Base-by-base conservation (phyloP, 1,140 invertebrate genomes). In the Eubasilissa regina region DNA sequence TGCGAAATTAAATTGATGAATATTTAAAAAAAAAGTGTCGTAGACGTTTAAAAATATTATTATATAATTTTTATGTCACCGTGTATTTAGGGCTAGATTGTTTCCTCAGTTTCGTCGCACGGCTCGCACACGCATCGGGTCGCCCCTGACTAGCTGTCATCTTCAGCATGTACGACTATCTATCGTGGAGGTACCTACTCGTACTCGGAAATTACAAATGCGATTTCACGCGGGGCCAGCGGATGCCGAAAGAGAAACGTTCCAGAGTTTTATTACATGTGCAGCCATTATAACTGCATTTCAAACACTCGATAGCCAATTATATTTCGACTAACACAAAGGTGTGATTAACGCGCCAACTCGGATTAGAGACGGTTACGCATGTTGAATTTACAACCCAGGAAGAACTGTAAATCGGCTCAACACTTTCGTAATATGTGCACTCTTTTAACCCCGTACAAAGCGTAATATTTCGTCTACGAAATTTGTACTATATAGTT, bases 211-310 rank as follows among this genome's bases (percentile, higher is more conserved):
- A 70, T 70, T 70, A 70, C 19, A 70, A 70, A 70, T 70, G 45
- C 66, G 17, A 70, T 70, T 70, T 70, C 45, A 70, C 66, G 66
- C 44, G 25, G 66, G 66, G 66, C 66, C 47, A 51, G 8, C 66
- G 45, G 47, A 70, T 70, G 66, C 19, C 66, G 66, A 70, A 70
- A 70, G 15, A 25, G 44, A 70, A 70, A 25, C 15, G 15, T 10
- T 48, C 45, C n/a, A 19, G 25, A 25, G 66, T 21, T 70, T 66
- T 17, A 56, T 56, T 66, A 19, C 35, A 48, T 48, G 66, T 70
- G 66, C 45, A 70, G 66, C 21, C 51, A 70, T 70, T 70, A 70
- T 70, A 70, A 70, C 66, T 70, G 66, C 66, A 70, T 70, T 70
- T 70, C 47, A 48, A 48, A 70, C 51, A 21, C 45, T 70, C 25